Evolutionary conservation across 2,797 vertebrate genomes (phyloP), one percentile per base, ranked within the genome.

Genomic region (Falco biarmicus): DNA sequence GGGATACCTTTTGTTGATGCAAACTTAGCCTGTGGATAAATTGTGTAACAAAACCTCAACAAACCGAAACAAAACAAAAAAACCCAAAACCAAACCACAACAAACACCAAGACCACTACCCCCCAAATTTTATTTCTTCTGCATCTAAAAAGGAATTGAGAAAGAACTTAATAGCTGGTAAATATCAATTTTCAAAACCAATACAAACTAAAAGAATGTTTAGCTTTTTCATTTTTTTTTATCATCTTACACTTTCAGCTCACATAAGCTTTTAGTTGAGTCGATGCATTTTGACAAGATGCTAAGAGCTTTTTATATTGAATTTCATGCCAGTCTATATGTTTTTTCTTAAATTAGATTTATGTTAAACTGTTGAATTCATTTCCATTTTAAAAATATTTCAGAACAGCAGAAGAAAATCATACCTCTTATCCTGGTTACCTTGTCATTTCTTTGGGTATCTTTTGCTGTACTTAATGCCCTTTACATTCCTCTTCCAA

Each of bases 201-300:
- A 63, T 25, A 21, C 29, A 32, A 32, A 41, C 45, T n/a, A 19
- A 47, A 69, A 63, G 68, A 57, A 28, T 17, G 13, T 56, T 84
- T 16, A 45, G 53, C 57, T 86, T 61, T 75, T 66, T 32, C n/a
- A 34, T 34, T 34, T 34, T 75, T 80, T 80, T 56, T 82, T 84
- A n/a, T 13, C 39, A 13, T 79, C n/a, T 79, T 43, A 37, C 50
- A 47, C 1, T 68, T 87, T 87, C 90, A 89, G 76, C 68, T 89
- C 59, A n/a, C 65, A 41, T 26, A 39, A 85, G 54, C 90, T 94
- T 91, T 91, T 95, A 86, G 85, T 66, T 73, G 68, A 53, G 29
- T 47, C 26, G 1, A 15, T 87, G n/a, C 47, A 9, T 79, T 92
- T 91, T 80, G 77, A 59, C 83, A 88, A 81, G 83, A 63, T 83